phyloP scores from a whole-genome alignment of 2,888 invertebrate species.

The Sphecodes monilicornis region DNA sequence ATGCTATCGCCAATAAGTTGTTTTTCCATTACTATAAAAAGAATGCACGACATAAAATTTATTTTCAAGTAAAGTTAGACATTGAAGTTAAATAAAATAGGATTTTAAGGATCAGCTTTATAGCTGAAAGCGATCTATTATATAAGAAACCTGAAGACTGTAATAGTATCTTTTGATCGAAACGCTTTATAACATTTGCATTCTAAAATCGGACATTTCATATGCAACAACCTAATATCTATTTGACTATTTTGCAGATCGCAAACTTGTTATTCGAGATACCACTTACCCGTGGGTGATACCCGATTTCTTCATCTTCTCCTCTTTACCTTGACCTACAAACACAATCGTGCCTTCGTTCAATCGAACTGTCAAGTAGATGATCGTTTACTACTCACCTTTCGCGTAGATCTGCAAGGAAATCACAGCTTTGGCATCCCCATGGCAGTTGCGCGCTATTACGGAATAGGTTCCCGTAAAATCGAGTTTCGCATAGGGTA shows the following conservation, averaged over 20 bases:
- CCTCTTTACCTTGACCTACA: slow-evolving; percentile 83
- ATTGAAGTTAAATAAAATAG: no score
- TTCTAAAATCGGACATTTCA: no score
- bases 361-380: slow-evolving; percentile 11
- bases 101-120: no score
- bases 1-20: no score
- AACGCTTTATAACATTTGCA: no score
- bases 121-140: no score
- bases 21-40: no score
- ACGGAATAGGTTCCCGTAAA: slow-evolving; percentile 95
- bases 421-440: slow-evolving; percentile 94
- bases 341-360: slow-evolving; percentile 24
- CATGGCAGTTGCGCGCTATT: slow-evolving; percentile 92
- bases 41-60: no score
- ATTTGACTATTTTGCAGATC: background rate
- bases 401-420: slow-evolving; percentile 94
- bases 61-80: no score
- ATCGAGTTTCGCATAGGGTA: slow-evolving; percentile 93
- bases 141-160: no score
- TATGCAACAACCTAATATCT: no score
- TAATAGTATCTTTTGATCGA: no score
- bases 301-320: slow-evolving; percentile 81
- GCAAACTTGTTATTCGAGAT: slow-evolving; percentile 14
- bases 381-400: slow-evolving; percentile 85
- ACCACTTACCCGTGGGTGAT: slow-evolving; percentile 81